These are phyloP conservation scores for Oophaga pumilio DNA, from an alignment of 2,113 vertebrate genomes.

Conservation along the genomic window DNA sequence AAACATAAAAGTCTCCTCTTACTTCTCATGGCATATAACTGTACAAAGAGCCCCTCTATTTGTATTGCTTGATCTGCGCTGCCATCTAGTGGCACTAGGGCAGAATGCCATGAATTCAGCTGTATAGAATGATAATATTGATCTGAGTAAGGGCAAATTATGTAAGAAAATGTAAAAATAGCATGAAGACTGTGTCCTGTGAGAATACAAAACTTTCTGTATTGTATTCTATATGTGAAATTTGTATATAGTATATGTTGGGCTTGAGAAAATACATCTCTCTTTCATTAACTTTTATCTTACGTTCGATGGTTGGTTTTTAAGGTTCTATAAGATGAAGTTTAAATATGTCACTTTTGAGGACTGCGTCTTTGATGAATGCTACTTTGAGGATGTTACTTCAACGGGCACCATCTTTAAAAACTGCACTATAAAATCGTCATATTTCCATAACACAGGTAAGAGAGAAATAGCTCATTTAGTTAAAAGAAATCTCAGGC, in stretches of 20 bases:
- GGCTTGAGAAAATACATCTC: not conserved
- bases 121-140: too few species aligned
- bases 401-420: constrained; percentile 92
- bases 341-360: constrained; percentile 93
- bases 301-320: not conserved
- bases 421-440: constrained; percentile 91
- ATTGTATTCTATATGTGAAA: too few species aligned
- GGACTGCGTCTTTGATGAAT: constrained; percentile 88
- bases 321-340: constrained; percentile 90
- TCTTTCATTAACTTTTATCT: not conserved
- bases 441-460: constrained; percentile 94
- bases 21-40: not conserved
- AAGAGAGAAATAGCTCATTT: not conserved
- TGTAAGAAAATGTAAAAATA: too few species aligned
- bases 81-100: constrained; percentile 5
- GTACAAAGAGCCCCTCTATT: too few species aligned
- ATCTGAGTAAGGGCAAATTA: too few species aligned
- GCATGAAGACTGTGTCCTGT: too few species aligned
- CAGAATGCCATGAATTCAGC: not conserved
- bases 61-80: not conserved
- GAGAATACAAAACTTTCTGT: too few species aligned
- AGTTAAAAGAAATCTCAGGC: not conserved
- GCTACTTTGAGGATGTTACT: constrained; percentile 91
- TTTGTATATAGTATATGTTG: not conserved
- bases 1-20: not conserved